A percentile compares a stretch with the other conserved stretches of the same genome.
Conservation (phyloP, 2,888 invertebrate species). For the Germaria angustata region DNA sequence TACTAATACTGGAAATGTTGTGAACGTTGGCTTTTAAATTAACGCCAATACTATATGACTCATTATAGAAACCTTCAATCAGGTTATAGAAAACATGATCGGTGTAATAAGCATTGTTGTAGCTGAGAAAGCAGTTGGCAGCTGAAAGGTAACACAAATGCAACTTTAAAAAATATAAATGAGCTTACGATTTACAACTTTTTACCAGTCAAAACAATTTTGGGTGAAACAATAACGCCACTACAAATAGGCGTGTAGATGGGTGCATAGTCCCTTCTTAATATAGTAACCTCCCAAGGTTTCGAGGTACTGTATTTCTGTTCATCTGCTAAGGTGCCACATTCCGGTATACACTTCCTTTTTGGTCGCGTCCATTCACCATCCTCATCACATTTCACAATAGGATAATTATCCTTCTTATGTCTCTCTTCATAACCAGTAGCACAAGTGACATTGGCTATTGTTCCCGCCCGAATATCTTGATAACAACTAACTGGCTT, state of each 20-base stretch:
- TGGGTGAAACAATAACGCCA: slow-evolving; percentile 72
- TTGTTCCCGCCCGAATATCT: slow-evolving; percentile 28
- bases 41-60: slow-evolving; percentile 18
- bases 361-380: slow-evolving; percentile 72
- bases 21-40: slow-evolving; percentile 53
- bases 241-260: slow-evolving; percentile 69
- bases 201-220: slow-evolving; percentile 71
- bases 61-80: slow-evolving; percentile 55
- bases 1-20: slow-evolving; percentile 63
- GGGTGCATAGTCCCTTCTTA: slow-evolving; percentile 31
- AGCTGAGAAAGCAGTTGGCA: slow-evolving; percentile 52
- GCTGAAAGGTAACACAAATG: slow-evolving; percentile 26
- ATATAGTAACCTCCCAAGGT: slow-evolving; percentile 75
- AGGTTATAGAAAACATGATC: slow-evolving; percentile 58
- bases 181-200: too few relatives aligned
- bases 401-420: background rate
- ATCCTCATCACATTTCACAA: slow-evolving; percentile 67
- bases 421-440: slow-evolving; percentile 54
- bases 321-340: slow-evolving; percentile 67
- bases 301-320: slow-evolving; percentile 53
- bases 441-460: slow-evolving; percentile 64
- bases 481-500: slow-evolving; percentile 27
- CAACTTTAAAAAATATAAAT: background rate
- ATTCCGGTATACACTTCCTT: slow-evolving; percentile 71
- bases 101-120: slow-evolving; percentile 27